Base-by-base conservation (phyloP, 2,113 vertebrate genomes). In the Psilopsiagon aurifrons region DNA sequence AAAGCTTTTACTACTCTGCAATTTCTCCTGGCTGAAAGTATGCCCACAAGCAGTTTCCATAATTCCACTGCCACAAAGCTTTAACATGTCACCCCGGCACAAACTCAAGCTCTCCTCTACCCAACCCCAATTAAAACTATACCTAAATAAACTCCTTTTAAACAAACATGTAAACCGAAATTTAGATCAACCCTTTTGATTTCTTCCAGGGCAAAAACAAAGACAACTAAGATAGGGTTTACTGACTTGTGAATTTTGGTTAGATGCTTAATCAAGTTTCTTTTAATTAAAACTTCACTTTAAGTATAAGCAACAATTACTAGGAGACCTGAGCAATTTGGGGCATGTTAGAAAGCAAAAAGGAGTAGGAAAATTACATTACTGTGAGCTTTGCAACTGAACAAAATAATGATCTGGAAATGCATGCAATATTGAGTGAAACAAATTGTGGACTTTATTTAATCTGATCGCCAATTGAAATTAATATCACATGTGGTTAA, bases 381-480 rank as follows among this genome's bases (percentile, higher is more conserved):
- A 52, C 9, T 24, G 22, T 13, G 64, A 66, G 55, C 52, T 13
- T 66, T 43, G 17, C 35, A 75, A 7, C 46, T 82, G 52, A 67
- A 63, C 51, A 49, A 94, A 93, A 69, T 19, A 75, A 57, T 9
- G 13, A 43, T 52, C 33, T 1, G 4, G 35, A 86, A 88, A 69
- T 25, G 33, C 41, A 44, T 12, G 39, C 41, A 44, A 39, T 25
- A 35, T 24, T 55, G 75, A 95, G 24, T 46, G 39, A 86, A 81
- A 83, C 37, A 60, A 96, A 92, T 10, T 49, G 57, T 37, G 43
- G 23, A 31, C 79, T 95, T 93, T 84, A 86, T 92, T 90, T 75
- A 70, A 68, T 69, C 79, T 66, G 88, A 94, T 86, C 6, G 2
- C 63, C 88, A 94, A 80, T 88, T 95, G 94, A 96, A 93, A 92